Evolutionary conservation across 30 jellyfish, hydroid and myxozoan genomes (phyloP), one percentile per base, ranked within the genome.

Genomic region (Rhopilema esculentum): DNA sequence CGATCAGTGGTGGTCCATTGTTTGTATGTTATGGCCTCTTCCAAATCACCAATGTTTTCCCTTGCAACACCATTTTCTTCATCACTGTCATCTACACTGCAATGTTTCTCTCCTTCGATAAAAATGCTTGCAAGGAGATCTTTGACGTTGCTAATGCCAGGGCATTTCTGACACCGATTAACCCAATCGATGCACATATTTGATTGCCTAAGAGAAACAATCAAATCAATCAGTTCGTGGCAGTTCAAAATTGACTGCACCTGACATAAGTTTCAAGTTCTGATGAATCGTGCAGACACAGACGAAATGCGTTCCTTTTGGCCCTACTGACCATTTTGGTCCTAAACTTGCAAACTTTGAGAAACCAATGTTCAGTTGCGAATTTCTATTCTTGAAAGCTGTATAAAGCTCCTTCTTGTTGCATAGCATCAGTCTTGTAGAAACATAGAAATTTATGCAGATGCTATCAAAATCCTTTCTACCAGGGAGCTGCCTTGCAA

Each of bases 281-380:
- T 89, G 94, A 70, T 90, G 97, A 57, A 50, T 64, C 48, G 96
- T 40, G 80, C 97, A 90, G 52, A 90, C 97, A 50, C 97, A 90
- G 70, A 83, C 97, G 27, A 88, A 83, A 77, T 84, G 96, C 31
- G 96, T 83, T 50, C 97, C 97, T 0, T 84, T 78, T 12, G 86
- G 16, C n/a, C 95, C 95, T 49, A 83, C 96, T 32, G 84, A 90
- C 91, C 88, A 84, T 75, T 90, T 90, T 16, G 97, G 96, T 61
- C 97, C 40, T 27, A 83, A 73, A 40, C 31, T 63, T 48, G 93
- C 83, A 66, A 90, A 90, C 70, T 84, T 89, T 66, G 96, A 90
- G 74, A 90, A 72, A 8, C 97, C 97, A n/a, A 90, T 21, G 24
- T 83, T 74, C 49, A 50, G 22, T 32, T 70, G n/a, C 21, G 86